Percentiles rank a stretch among this genome's conserved stretches.
These are phyloP conservation scores for Cranoglanis bouderius DNA, from an alignment of 2,113 vertebrate species.

Conservation along the genomic window DNA sequence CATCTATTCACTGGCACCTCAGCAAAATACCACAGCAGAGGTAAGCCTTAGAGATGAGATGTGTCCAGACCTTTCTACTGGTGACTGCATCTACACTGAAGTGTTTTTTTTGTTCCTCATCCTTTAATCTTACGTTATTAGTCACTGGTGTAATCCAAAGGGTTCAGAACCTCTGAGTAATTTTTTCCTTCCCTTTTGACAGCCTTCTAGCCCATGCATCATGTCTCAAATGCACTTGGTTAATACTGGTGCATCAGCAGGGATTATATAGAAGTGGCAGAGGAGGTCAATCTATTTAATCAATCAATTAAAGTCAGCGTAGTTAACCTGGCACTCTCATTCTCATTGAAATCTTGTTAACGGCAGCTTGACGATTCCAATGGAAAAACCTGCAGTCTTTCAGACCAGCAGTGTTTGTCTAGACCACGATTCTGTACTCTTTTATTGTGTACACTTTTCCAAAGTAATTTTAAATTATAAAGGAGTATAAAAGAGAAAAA, in stretches of 20 bases:
- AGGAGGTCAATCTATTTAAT: constrained; percentile 48
- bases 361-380: neutral
- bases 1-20: neutral
- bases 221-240: constrained; percentile 27
- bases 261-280: constrained; percentile 49
- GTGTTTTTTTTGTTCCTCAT: constrained; percentile 9
- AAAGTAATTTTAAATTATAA: no score
- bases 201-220: constrained; percentile 26
- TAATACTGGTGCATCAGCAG: constrained; percentile 46
- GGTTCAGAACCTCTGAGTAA: constrained; percentile 15
- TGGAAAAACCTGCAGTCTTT: neutral
- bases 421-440: neutral
- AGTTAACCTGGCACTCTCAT: neutral
- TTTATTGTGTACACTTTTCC: neutral
- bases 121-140: constrained; percentile 9
- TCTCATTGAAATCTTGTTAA: neutral
- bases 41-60: neutral
- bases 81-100: neutral
- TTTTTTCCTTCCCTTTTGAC: constrained; percentile 35
- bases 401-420: neutral
- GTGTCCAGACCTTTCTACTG: neutral
- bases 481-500: neutral
- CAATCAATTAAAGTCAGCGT: constrained; percentile 47
- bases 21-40: neutral
- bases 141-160: neutral